These are phyloP conservation scores for Dryadula phaetusa DNA, from an alignment of 2,888 invertebrate species.

Conservation along the genomic window DNA sequence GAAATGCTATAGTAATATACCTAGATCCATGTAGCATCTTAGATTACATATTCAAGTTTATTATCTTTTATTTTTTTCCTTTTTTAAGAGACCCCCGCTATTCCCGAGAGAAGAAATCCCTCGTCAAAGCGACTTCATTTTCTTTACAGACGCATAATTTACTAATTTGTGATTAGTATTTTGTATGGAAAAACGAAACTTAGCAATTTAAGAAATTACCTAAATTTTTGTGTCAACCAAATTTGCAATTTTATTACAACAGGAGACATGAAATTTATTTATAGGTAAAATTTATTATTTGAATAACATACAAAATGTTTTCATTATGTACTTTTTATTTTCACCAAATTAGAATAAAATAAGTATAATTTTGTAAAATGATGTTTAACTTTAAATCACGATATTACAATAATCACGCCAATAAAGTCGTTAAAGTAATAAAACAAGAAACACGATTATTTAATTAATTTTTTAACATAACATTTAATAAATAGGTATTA, in stretches of 20 bases:
- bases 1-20: too few relatives aligned
- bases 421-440: background rate
- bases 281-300: too few relatives aligned
- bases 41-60: background rate
- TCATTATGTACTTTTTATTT: too few relatives aligned
- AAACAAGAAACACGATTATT: background rate
- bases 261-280: background rate
- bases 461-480: background rate
- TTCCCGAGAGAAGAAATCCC: background rate
- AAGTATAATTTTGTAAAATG: background rate
- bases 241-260: slow-evolving; percentile 14
- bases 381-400: background rate
- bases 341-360: too few relatives aligned
- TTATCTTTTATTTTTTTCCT: background rate
- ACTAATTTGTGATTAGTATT: background rate
- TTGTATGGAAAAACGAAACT: background rate
- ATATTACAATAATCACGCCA: background rate
- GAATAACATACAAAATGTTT: background rate
- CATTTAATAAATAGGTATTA: background rate
- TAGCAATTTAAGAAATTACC: background rate
- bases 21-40: too few relatives aligned
- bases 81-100: background rate
- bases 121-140: background rate
- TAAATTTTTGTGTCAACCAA: background rate
- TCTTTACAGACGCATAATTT: background rate